Evolutionary conservation across 2,113 vertebrate species (phyloP).

Genomic region (Eleginops maclovinus): DNA sequence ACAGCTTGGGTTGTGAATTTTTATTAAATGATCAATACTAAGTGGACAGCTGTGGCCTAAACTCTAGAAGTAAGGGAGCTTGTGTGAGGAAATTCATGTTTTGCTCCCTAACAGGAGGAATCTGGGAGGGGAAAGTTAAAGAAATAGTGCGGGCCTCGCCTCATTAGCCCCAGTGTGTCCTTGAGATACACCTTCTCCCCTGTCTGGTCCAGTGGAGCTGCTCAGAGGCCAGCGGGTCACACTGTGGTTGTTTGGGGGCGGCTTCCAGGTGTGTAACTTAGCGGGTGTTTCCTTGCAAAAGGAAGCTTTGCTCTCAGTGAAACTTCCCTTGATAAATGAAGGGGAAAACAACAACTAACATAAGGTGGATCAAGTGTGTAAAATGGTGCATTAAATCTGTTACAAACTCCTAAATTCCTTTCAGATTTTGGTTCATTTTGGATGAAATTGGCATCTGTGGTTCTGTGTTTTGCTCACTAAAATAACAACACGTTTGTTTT

Average conservation of each 20-base stretch:
- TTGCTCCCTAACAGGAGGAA: neutral
- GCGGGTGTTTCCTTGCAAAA: neutral
- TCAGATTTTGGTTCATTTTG: no score
- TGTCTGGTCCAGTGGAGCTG: neutral
- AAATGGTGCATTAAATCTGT: no score
- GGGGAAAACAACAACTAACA: no score
- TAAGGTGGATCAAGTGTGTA: no score
- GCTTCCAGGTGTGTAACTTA: neutral
- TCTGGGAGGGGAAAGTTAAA: neutral
- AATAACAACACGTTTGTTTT: no score
- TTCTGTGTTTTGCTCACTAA: no score
- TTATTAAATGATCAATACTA: neutral
- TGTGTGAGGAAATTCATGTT: no score
- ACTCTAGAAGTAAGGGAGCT: neutral
- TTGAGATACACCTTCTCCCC: neutral
- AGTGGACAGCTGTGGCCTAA: neutral
- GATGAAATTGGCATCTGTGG: no score
- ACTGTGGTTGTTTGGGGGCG: neutral
- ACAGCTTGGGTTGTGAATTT: neutral
- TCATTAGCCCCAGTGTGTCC: slow-evolving; percentile 4
- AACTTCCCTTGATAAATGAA: neutral
- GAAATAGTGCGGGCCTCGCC: neutral
- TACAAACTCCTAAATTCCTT: no score
- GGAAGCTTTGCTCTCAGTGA: neutral
- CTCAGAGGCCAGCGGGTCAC: slow-evolving; percentile 4